phyloP scores from a whole-genome alignment of 2,113 vertebrate genomes.

The Acinonyx jubatus region DNA sequence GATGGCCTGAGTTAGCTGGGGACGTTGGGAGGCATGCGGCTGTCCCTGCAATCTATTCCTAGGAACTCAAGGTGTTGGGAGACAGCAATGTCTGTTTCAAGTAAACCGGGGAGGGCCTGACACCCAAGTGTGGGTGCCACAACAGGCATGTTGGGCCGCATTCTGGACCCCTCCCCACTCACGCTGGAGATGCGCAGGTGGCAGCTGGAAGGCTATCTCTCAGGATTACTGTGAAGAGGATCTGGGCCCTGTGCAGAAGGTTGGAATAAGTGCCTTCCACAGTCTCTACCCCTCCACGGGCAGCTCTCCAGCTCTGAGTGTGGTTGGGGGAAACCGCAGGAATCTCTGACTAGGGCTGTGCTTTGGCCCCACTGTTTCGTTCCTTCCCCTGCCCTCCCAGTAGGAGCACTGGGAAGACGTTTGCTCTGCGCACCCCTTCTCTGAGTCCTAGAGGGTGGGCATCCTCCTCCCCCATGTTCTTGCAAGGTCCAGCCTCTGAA shows the following conservation, averaged over 20 bases:
- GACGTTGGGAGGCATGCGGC: accelerated
- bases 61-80: background rate
- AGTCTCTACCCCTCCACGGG: background rate
- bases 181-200: background rate
- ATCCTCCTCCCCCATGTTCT: background rate
- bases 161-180: too few species aligned
- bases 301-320: background rate
- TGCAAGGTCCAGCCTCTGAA: background rate
- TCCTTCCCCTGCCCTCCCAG: background rate
- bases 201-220: accelerated
- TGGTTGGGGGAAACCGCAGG: background rate
- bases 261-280: background rate
- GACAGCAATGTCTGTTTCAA: background rate
- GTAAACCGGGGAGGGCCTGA: background rate
- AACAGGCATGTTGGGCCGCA: background rate
- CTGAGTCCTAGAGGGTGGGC: background rate
- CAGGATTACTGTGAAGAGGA: too few species aligned
- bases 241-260: background rate
- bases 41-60: background rate
- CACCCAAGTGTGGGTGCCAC: background rate
- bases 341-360: background rate
- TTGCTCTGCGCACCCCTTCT: background rate
- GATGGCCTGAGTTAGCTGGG: background rate
- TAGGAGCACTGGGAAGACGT: background rate
- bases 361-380: background rate